Base-by-base conservation (phyloP, 2,113 vertebrate species). In the Tyrannus savana region DNA sequence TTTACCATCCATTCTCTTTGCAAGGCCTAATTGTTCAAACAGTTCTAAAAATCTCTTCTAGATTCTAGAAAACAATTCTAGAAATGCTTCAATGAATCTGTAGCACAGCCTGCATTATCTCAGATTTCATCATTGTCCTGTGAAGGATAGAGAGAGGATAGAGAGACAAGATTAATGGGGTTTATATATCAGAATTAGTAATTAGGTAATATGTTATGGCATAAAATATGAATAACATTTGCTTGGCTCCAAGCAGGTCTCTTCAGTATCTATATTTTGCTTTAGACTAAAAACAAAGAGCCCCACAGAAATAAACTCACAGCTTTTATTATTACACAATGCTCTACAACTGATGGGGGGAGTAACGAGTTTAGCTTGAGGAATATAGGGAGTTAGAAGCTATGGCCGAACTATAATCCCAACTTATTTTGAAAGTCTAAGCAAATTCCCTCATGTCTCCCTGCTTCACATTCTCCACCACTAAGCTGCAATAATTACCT, bases 181-280 rank as follows among this genome's bases (percentile, higher is more conserved):
- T 95, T 87, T 81, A 95, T 91, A n/a, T 64, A 92, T 89, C 69
- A 93, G 77, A 88, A 87, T 19, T 46, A 46, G 64, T 89, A 87
- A 95, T 77, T 91, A 84, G 46, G 71, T 59, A 84, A 77, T 74
- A 67, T 2, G 12, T 79, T 93, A 62, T 39, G 83, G 71, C 80
- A 94, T 69, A 87, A 95, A 93, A 95, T 87, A 91, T 49, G 59
- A 88, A 42, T 49, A 92, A 88, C 47, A 83, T 89, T 89, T 92
- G 84, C 64, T 89, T 82, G 73, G 66, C 80, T 84, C 31, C 69
- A 89, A 78, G 90, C 47, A 0, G 0, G 60, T 77, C 86, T 87
- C 77, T 81, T 78, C 39, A 59, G 80, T 30, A 23, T 31, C 60
- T 60, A 6, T 21, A 60, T 84, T 90, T 91, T 37, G 25, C 73